Conservation (phyloP, 2,888 invertebrate species). For the Hofmannophila pseudospretella region DNA sequence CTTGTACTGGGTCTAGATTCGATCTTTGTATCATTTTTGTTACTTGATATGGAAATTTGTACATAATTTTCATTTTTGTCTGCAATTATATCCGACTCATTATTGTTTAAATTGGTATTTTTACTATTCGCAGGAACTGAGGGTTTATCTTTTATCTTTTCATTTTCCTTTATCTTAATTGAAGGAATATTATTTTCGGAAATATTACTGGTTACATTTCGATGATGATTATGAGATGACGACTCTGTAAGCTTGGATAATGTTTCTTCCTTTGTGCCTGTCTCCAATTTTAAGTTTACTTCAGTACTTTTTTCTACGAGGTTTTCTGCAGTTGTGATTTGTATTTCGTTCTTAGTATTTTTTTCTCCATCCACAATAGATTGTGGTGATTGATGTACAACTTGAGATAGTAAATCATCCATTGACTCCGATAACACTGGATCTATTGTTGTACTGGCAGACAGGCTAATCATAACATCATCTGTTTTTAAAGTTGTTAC, state of each 20-base stretch:
- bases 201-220: too few species aligned
- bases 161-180: too few species aligned
- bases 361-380: slow-evolving; percentile 29
- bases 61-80: slow-evolving; percentile 23
- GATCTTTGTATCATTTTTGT: background rate
- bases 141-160: too few species aligned
- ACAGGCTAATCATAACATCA: slow-evolving; percentile 20
- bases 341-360: slow-evolving; percentile 13
- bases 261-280: background rate
- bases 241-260: background rate
- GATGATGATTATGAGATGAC: too few species aligned
- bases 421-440: slow-evolving; percentile 64
- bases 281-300: background rate
- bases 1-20: background rate
- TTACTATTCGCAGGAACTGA: too few species aligned
- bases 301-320: slow-evolving; percentile 24
- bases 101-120: background rate
- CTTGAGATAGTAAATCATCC: slow-evolving; percentile 70
- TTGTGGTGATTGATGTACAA: slow-evolving; percentile 51
- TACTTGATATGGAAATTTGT: slow-evolving; percentile 26
- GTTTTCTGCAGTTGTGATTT: slow-evolving; percentile 28
- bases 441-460: slow-evolving; percentile 46
- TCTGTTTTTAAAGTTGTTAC: slow-evolving; percentile 21
- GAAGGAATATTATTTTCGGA: too few species aligned
- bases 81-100: background rate